Evolutionary conservation across 2,113 vertebrate species (phyloP).

Genomic region (Physeter macrocephalus): DNA sequence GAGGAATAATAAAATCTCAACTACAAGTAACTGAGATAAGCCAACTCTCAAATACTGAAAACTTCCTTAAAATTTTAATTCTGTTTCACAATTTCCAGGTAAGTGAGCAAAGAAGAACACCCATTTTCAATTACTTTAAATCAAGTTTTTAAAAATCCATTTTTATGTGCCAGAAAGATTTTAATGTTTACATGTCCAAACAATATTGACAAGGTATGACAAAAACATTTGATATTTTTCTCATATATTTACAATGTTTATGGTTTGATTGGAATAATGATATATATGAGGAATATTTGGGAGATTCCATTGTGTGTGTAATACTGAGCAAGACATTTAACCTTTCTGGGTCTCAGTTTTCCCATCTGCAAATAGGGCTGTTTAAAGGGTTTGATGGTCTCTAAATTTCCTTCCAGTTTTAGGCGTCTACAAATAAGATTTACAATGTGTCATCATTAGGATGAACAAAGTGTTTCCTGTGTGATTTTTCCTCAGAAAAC

Average conservation of each 20-base stretch:
- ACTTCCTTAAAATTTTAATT: neutral
- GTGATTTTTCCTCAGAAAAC: constrained; percentile 74
- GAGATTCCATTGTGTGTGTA: constrained; percentile 48
- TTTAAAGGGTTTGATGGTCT: neutral
- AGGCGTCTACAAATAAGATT: neutral
- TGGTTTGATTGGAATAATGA: constrained; percentile 62
- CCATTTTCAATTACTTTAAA: neutral
- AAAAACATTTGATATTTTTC: constrained; percentile 41
- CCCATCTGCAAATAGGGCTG: neutral
- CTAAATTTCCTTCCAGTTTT: neutral
- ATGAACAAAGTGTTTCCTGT: constrained; percentile 75
- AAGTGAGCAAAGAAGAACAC: neutral
- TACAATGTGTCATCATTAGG: constrained; percentile 56
- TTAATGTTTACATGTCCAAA: constrained; percentile 30
- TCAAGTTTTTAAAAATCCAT: neutral
- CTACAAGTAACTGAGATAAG: neutral
- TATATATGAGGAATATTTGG: constrained; percentile 58
- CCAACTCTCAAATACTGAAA: neutral
- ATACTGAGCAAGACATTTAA: neutral
- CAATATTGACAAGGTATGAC: neutral
- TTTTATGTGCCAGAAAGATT: constrained; percentile 47
- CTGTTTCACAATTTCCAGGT: neutral
- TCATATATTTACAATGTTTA: constrained; percentile 34
- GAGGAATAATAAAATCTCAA: neutral
- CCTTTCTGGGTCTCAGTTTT: neutral